Evolutionary conservation across 2,113 vertebrate species (phyloP).

Genomic region (Silurus meridionalis): DNA sequence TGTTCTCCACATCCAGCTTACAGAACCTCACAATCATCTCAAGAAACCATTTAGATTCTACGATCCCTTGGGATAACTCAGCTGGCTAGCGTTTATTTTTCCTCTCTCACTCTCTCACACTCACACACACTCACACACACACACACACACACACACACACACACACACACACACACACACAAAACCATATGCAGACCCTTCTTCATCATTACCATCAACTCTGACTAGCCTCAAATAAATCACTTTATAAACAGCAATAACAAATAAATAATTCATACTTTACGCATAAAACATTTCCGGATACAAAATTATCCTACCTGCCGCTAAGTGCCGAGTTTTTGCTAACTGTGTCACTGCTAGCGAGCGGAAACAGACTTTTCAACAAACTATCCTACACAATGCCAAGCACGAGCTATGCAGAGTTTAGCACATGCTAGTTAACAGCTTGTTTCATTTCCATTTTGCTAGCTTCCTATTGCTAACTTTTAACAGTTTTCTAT

Average conservation of each 20-base stretch:
- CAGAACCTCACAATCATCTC: conserved; percentile 59
- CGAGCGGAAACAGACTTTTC: not conserved
- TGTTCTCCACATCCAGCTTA: conserved; percentile 63
- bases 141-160: not conserved
- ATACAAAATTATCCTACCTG: not conserved
- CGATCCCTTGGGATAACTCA: conserved; percentile 9
- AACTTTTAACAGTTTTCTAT: not conserved
- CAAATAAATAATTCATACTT: not conserved
- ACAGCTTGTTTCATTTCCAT: not conserved
- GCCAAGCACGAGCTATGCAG: not conserved
- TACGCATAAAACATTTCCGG: not conserved
- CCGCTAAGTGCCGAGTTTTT: not conserved
- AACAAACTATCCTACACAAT: not conserved
- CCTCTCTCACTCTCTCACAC: conserved; percentile 8
- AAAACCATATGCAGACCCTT: conserved; percentile 14
- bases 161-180: not conserved
- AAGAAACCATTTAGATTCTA: conserved; percentile 32
- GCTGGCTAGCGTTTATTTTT: conserved; percentile 14
- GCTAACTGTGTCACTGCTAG: not conserved
- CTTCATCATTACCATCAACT: not conserved
- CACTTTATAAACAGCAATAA: not conserved
- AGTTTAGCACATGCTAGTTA: not conserved
- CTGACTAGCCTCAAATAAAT: conserved; percentile 3
- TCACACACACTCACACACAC: not conserved
- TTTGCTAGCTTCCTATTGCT: not conserved